Conservation (phyloP, 2,888 invertebrate species). For the Saturnia pavonia region DNA sequence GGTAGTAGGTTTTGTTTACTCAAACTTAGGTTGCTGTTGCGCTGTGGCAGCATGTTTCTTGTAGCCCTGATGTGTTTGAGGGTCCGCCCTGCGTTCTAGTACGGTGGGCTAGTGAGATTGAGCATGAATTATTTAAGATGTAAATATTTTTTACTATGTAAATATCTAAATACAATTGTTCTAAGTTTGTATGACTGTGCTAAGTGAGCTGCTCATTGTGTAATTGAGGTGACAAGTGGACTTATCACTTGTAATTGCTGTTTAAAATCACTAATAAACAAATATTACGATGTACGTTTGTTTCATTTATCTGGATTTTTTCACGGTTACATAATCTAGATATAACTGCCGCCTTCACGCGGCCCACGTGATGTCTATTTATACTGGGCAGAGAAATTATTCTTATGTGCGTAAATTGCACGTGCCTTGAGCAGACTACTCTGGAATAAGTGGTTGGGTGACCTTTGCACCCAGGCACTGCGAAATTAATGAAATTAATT, state of each 20-base stretch:
- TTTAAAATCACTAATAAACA: conserved; percentile 66
- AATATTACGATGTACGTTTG: conserved; percentile 35
- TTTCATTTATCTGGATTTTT: conserved; percentile 29
- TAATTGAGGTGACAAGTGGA: conserved; percentile 30
- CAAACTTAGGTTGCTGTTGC: conserved; percentile 48
- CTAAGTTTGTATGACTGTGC: not conserved
- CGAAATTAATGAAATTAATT: not conserved
- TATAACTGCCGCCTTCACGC: conserved; percentile 11
- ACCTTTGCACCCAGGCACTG: not conserved
- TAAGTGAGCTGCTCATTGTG: conserved; percentile 22
- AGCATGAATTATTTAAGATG: conserved; percentile 62
- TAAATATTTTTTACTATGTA: conserved; percentile 69
- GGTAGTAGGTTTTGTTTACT: conserved; percentile 29
- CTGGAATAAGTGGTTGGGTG: conserved; percentile 7
- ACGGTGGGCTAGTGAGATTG: conserved; percentile 45
- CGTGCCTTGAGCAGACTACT: conserved; percentile 13
- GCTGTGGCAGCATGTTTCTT: conserved; percentile 39
- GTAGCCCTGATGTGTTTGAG: conserved; percentile 43
- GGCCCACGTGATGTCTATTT: conserved; percentile 23
- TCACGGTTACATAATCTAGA: conserved; percentile 26
- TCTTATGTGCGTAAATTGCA: conserved; percentile 11
- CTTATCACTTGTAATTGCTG: conserved; percentile 74
- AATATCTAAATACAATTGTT: conserved; percentile 65
- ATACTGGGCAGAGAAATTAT: conserved; percentile 3
- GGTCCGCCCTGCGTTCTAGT: conserved; percentile 70